These are phyloP conservation scores for Centropyge bicolor DNA, from an alignment of 2,797 vertebrate genomes.

Conservation along the genomic window DNA sequence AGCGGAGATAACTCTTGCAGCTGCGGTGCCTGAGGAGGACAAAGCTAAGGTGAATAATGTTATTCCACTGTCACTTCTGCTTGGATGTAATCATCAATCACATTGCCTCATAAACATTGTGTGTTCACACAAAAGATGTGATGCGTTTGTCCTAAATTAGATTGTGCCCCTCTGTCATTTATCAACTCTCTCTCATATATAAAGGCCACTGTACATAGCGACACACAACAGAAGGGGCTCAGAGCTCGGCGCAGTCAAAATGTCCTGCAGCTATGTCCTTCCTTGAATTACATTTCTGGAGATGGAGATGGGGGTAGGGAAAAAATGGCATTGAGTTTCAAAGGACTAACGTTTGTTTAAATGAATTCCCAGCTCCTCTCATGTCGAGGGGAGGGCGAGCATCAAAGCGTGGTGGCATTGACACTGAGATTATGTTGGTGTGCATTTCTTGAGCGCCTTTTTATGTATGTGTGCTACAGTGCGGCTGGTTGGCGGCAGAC, in stretches of 20 bases:
- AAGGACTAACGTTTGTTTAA: conserved; percentile 67
- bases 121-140: conserved; percentile 73
- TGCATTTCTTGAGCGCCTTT: conserved; percentile 24
- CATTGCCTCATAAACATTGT: conserved; percentile 75
- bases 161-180: conserved; percentile 73
- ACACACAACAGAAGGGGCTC: conserved; percentile 41
- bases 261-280: conserved; percentile 67
- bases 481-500: conserved; percentile 11
- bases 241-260: conserved; percentile 31
- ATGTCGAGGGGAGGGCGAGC: conserved; percentile 31
- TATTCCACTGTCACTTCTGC: conserved; percentile 78
- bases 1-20: conserved; percentile 58
- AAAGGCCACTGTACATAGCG: conserved; percentile 48
- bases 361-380: conserved; percentile 57
- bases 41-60: conserved; percentile 78
- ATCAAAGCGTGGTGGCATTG: conserved; percentile 53
- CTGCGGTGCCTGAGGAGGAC: conserved; percentile 57
- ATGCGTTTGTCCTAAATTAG: conserved; percentile 77
- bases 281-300: conserved; percentile 65
- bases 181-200: conserved; percentile 70
- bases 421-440: conserved; percentile 34
- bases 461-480: neutral
- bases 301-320: neutral
- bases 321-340: conserved; percentile 59
- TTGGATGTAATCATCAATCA: conserved; percentile 79